A percentile compares a stretch with the other conserved stretches of the same genome.
These are phyloP conservation scores for Otocyon megalotis DNA, from an alignment of 2,113 vertebrate genomes.

Conservation along the genomic window DNA sequence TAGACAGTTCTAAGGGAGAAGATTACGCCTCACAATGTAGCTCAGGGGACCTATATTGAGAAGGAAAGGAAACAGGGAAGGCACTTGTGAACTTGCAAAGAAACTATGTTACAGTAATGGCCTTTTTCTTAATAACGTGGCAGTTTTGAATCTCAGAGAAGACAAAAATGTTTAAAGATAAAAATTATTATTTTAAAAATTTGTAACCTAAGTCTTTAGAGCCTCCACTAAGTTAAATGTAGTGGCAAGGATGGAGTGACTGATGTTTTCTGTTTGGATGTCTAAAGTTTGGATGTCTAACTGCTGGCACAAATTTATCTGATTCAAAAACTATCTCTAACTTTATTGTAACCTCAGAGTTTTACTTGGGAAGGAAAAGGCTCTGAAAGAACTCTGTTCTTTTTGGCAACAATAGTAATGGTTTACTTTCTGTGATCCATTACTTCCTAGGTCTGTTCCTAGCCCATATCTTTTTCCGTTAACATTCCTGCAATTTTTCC, in stretches of 20 bases:
- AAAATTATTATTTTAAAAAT: constrained; percentile 38
- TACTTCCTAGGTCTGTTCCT: neutral
- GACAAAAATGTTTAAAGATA: constrained; percentile 28
- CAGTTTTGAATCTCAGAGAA: constrained; percentile 52
- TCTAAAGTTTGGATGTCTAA: neutral
- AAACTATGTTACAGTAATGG: constrained; percentile 67
- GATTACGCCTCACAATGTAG: constrained; percentile 67
- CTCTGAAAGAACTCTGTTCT: neutral
- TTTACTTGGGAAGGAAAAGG: neutral
- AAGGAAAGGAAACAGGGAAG: constrained; percentile 55
- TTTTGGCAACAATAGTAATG: neutral
- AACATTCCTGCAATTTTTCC: fast-evolving
- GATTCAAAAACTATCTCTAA: neutral
- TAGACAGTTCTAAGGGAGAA: constrained; percentile 60
- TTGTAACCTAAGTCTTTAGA: constrained; percentile 26
- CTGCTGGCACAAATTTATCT: neutral
- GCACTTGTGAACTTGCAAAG: constrained; percentile 67
- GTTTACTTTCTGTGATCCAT: neutral
- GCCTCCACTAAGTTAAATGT: neutral
- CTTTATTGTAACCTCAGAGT: constrained; percentile 18
- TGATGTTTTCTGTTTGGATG: neutral
- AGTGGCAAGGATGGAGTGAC: neutral
- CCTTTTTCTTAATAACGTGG: constrained; percentile 55
- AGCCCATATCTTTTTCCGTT: neutral
- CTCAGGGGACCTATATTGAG: constrained; percentile 74